A percentile compares a stretch with the other conserved stretches of the same genome.
Evolutionary conservation across 2,888 invertebrate species (phyloP).

Genomic region (Trypoxylon attenuatum): DNA sequence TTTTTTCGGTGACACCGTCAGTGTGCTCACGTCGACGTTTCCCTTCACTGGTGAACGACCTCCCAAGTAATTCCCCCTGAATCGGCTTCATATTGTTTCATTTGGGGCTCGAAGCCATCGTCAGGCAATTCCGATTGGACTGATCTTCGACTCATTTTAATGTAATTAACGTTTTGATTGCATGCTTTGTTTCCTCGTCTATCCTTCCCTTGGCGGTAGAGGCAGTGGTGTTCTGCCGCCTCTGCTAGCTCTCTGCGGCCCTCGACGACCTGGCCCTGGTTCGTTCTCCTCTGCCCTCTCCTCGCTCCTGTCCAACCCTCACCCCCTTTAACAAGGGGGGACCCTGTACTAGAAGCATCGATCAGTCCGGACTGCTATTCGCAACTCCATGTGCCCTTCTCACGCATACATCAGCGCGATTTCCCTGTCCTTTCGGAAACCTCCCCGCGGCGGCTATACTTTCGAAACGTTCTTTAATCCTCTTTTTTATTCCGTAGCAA

Average conservation of each 20-base stretch:
- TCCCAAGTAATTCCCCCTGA: not conserved
- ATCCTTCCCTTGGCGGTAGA: constrained; percentile 41
- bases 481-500: too few species aligned
- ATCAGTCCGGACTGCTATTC: constrained; percentile 61
- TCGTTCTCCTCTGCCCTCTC: constrained; percentile 35
- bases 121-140: constrained; percentile 64
- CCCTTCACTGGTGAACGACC: not conserved
- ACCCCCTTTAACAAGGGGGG: too few species aligned
- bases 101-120: constrained; percentile 46
- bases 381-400: constrained; percentile 33
- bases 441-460: too few species aligned
- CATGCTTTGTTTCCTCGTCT: constrained; percentile 70
- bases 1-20: not conserved
- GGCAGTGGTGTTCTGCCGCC: too few species aligned
- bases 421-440: not conserved
- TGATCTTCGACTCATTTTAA: constrained; percentile 73
- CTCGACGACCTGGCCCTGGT: constrained; percentile 20
- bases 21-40: not conserved
- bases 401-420: not conserved
- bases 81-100: constrained; percentile 1
- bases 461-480: too few species aligned
- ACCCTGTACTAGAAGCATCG: constrained; percentile 57
- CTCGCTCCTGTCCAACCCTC: not conserved
- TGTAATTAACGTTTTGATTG: constrained; percentile 74
- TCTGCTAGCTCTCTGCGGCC: constrained; percentile 13